These are phyloP conservation scores for Clupea harengus DNA, from an alignment of 2,113 vertebrate genomes.

Conservation along the genomic window DNA sequence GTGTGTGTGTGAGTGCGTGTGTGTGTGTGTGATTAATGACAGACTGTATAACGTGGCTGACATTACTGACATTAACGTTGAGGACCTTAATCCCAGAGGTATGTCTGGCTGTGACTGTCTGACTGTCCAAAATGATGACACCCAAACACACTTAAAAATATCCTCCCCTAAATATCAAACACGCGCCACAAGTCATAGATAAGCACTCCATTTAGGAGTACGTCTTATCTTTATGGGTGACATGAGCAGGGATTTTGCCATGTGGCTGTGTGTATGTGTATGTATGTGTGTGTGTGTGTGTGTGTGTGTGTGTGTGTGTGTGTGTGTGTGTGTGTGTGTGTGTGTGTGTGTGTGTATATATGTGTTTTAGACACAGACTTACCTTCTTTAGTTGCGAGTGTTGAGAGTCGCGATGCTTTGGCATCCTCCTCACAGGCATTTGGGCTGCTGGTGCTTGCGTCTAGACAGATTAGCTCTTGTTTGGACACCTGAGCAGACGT, in stretches of 20 bases:
- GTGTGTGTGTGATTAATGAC: constrained; percentile 1
- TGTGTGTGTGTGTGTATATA: not conserved
- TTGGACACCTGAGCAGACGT: constrained; percentile 71
- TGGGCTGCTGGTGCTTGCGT: constrained; percentile 70
- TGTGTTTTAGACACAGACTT: constrained; percentile 45
- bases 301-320: not conserved
- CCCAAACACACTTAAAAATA: constrained; percentile 3
- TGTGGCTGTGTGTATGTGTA: not conserved
- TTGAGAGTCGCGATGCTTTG: constrained; percentile 48
- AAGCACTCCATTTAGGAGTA: not conserved
- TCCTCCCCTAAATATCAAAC: not conserved
- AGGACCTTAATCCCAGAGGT: not conserved
- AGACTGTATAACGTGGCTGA: not conserved
- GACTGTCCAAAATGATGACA: not conserved
- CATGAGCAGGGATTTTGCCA: not conserved
- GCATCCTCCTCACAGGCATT: constrained; percentile 73
- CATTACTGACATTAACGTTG: not conserved
- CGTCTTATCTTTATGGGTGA: not conserved
- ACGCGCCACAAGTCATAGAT: not conserved
- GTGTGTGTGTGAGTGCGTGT: constrained; percentile 24
- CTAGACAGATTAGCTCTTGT: constrained; percentile 81
- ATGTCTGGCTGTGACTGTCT: not conserved
- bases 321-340: not conserved
- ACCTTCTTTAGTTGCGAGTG: constrained; percentile 77
- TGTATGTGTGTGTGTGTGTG: not conserved